Evolutionary conservation across 2,113 vertebrate genomes (phyloP), one percentile per base, ranked within the genome.

Genomic region (Oncorhynchus masou): DNA sequence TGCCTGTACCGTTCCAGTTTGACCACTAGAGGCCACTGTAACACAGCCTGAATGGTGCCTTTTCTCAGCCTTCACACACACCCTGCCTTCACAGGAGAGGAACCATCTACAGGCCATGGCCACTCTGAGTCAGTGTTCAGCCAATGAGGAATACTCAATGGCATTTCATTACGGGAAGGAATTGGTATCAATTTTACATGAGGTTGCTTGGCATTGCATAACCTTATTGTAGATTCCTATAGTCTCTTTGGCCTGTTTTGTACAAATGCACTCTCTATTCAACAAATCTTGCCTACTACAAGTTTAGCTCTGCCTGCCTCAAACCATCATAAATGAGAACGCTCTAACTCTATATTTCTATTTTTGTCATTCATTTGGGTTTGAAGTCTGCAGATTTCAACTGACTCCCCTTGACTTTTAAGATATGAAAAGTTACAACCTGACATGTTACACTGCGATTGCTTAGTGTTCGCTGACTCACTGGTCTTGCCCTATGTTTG

Each of bases 1-100:
- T 57, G 49, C 8, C 25, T 83, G 90, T 76, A 70, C n/a, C 68
- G 5, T 59, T 27, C 24, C 9, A 20, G 11, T 24, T 73, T 1
- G 1, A 70, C 86, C 92, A 92, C 88, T 86, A 90, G 89, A 84
- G 89, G 90, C 87, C 85, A 34, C 68, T 79, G 74, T 79, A 59
- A 62, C 22, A 25, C 68, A 79, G 62, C 75, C 2, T 16, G 5
- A 19, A 20, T 39, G 16, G 19, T 19, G 0, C 34, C 31, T 22
- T 15, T 19, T 39, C 25, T n/a, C 20, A 22, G 11, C 24, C 25
- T 27, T 74, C 24, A 25, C 5, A 51, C 29, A 67, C 29, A 67
- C n/a, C 8, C 16, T 22, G 31, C 39, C 2, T 39, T 39, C 39
- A 39, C 7, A 57, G 22, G 4, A 66, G 25, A 9, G 11, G 64